These are phyloP conservation scores for Drosophila maculinotata DNA, from an alignment of 2,888 invertebrate species.

Conservation along the genomic window DNA sequence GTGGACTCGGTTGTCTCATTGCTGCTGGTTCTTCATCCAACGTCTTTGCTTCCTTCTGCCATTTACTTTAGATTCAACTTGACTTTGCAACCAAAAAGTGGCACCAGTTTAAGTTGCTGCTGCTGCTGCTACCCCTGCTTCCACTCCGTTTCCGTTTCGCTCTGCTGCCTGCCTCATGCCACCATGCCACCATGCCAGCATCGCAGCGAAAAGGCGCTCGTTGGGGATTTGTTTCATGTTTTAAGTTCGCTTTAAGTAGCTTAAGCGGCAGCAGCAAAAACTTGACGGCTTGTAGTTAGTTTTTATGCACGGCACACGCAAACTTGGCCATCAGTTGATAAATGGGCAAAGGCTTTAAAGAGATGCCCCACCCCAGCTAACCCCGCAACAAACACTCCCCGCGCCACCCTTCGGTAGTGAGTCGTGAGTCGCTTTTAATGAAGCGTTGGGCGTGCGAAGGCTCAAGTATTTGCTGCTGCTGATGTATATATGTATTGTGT, in stretches of 20 bases:
- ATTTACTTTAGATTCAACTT: slow-evolving; percentile 49
- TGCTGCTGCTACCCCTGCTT: not conserved
- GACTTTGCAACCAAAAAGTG: slow-evolving; percentile 29
- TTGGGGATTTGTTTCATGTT: slow-evolving; percentile 78
- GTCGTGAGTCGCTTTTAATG: slow-evolving; percentile 69
- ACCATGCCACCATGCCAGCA: not conserved
- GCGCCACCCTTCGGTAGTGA: not conserved
- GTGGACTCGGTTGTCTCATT: slow-evolving; percentile 5
- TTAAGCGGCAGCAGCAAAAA: slow-evolving; percentile 52
- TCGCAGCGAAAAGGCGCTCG: slow-evolving; percentile 24
- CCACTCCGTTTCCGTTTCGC: not conserved
- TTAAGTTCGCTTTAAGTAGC: slow-evolving; percentile 79
- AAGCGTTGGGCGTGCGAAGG: slow-evolving; percentile 66
- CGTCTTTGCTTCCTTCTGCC: slow-evolving; percentile 8
- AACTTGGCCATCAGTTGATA: slow-evolving; percentile 78
- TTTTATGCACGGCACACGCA: slow-evolving; percentile 77
- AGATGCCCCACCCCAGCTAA: too few species aligned
- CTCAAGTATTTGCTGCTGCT: slow-evolving; percentile 56
- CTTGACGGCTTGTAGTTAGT: slow-evolving; percentile 66
- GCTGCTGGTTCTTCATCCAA: not conserved
- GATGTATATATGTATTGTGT: slow-evolving; percentile 12
- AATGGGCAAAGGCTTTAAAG: slow-evolving; percentile 76
- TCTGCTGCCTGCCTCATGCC: not conserved
- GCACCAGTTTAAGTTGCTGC: slow-evolving; percentile 6
- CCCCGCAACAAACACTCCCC: too few species aligned